Percentiles rank a stretch among this genome's conserved stretches.
phyloP scores from a whole-genome alignment of 2,113 vertebrate species.

The Gymnarchus niloticus region DNA sequence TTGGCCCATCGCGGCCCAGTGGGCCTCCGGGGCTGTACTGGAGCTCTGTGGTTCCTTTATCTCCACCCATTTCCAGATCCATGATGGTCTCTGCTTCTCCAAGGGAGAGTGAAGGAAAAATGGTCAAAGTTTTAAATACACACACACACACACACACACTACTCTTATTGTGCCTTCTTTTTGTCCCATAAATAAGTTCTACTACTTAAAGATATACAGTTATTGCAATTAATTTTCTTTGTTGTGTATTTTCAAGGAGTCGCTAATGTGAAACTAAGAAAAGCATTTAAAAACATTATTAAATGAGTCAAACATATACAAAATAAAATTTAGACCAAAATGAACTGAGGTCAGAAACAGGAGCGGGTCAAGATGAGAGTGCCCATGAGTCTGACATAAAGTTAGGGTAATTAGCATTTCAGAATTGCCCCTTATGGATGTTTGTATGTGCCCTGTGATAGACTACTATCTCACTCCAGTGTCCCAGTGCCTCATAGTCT shows the following conservation, averaged over 20 bases:
- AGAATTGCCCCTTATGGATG: too few relatives aligned
- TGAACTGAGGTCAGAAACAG: neutral
- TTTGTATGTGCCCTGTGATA: neutral
- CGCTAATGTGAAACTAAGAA: neutral
- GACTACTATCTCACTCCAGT: neutral
- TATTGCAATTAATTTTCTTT: too few relatives aligned
- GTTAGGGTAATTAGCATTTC: neutral
- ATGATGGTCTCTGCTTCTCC: constrained; percentile 70
- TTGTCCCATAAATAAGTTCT: too few relatives aligned
- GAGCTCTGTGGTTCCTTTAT: constrained; percentile 69
- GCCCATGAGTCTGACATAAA: too few relatives aligned
- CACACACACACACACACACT: neutral
- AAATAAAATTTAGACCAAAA: neutral
- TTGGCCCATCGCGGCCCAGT: constrained; percentile 68
- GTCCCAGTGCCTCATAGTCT: neutral
- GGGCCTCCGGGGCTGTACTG: constrained; percentile 72
- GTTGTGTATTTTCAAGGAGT: too few relatives aligned
- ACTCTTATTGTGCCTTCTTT: too few relatives aligned
- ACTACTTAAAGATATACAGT: too few relatives aligned
- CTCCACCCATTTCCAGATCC: constrained; percentile 74
- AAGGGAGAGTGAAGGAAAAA: constrained; percentile 20
- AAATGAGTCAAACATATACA: neutral
- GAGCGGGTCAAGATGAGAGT: neutral
- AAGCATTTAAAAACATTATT: neutral
- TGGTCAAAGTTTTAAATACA: neutral